phyloP scores from a whole-genome alignment of 2,888 invertebrate species.

The Carabus problematicus region DNA sequence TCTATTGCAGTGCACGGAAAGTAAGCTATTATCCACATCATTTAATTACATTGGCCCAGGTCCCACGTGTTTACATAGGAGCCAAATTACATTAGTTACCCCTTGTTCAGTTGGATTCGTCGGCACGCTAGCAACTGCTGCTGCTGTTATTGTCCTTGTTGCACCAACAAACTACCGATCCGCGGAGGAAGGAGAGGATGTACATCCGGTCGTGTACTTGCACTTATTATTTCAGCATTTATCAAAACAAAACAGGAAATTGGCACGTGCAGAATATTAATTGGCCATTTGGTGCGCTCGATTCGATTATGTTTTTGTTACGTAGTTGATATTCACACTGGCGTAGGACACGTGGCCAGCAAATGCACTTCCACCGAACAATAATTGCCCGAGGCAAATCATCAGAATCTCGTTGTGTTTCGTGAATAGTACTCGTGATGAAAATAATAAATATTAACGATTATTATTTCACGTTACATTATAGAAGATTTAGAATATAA shows the following conservation, averaged over 20 bases:
- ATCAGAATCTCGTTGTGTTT: no score
- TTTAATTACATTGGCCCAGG: conserved; percentile 40
- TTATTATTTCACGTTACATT: no score
- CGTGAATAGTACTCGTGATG: no score
- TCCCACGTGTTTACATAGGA: conserved; percentile 41
- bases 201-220: conserved; percentile 23
- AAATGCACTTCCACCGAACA: no score
- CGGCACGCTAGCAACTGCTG: background rate
- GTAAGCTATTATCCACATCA: conserved; percentile 41
- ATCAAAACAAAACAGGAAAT: conserved; percentile 45
- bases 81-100: conserved; percentile 38
- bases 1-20: conserved; percentile 11
- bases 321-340: no score
- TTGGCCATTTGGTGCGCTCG: conserved; percentile 34
- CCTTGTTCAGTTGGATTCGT: conserved; percentile 15
- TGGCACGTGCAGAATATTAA: conserved; percentile 41
- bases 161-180: no score
- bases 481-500: no score
- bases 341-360: no score
- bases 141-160: background rate
- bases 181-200: background rate
- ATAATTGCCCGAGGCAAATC: no score
- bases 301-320: conserved; percentile 39
- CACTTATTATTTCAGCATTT: conserved; percentile 47
- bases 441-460: no score